Evolutionary conservation across 2,113 vertebrate species (phyloP).

Genomic region (Laticauda laticaudata): DNA sequence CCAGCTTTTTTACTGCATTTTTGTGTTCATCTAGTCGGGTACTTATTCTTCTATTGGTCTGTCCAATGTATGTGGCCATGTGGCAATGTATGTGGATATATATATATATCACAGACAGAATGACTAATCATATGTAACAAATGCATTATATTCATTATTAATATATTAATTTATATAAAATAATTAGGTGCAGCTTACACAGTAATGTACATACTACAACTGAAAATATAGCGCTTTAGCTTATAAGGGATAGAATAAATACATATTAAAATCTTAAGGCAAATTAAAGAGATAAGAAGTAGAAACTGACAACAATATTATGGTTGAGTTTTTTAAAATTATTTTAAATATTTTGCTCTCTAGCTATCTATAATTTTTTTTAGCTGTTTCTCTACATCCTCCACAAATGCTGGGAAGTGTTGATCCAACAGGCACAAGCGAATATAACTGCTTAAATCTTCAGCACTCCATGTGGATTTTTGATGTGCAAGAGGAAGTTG

Average conservation of each 20-base stretch:
- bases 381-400: constrained; percentile 25
- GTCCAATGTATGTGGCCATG: too few species aligned
- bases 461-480: constrained; percentile 1
- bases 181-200: not conserved
- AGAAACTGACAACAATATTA: not conserved
- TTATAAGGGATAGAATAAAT: not conserved
- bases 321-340: not conserved
- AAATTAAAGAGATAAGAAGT: not conserved
- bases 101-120: not conserved
- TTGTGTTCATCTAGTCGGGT: too few species aligned
- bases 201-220: not conserved
- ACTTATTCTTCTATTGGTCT: too few species aligned
- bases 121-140: not conserved
- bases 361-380: constrained; percentile 24
- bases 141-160: not conserved
- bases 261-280: not conserved
- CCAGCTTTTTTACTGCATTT: too few species aligned
- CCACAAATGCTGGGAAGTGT: constrained; percentile 26
- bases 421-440: constrained; percentile 27
- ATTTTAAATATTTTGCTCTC: not conserved
- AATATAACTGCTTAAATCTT: constrained; percentile 26
- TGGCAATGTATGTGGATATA: too few species aligned
- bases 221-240: not conserved
- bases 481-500: constrained; percentile 12
- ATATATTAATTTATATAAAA: not conserved